Evolutionary conservation across 1,140 invertebrate species (phyloP).

Genomic region (Eupeodes corollae): DNA sequence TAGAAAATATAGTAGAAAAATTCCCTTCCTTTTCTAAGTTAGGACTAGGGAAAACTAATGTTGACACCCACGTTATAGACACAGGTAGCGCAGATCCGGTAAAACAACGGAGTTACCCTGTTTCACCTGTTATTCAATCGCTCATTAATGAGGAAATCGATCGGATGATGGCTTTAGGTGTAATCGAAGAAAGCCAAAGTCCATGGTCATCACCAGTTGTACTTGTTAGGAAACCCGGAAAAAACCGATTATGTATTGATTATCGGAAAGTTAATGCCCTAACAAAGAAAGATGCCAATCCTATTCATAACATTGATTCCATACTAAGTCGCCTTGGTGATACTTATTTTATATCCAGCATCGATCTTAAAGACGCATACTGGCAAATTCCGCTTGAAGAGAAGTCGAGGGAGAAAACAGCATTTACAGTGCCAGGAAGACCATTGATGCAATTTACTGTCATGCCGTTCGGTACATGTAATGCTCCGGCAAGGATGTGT

Average conservation of each 20-base stretch:
- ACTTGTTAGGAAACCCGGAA: no score
- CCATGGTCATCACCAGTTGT: background rate
- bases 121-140: slow-evolving; percentile 5
- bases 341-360: slow-evolving; percentile 11
- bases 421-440: slow-evolving; percentile 34
- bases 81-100: slow-evolving; percentile 16
- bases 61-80: slow-evolving; percentile 20
- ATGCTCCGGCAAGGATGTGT: slow-evolving; percentile 7
- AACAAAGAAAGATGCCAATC: background rate
- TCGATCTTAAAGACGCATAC: slow-evolving; percentile 28
- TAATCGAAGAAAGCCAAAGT: background rate
- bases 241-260: no score
- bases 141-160: slow-evolving; percentile 1
- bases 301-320: background rate
- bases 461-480: slow-evolving; percentile 16
- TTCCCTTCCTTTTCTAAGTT: background rate
- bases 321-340: background rate
- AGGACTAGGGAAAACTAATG: slow-evolving; percentile 4
- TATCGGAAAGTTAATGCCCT: background rate
- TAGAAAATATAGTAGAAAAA: no score
- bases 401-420: slow-evolving; percentile 33
- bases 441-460: slow-evolving; percentile 20
- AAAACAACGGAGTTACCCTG: slow-evolving; percentile 14
- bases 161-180: slow-evolving; percentile 2
- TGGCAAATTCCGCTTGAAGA: slow-evolving; percentile 27